These are phyloP conservation scores for Trogon melanurus DNA, from an alignment of 2,113 vertebrate genomes.

Conservation along the genomic window DNA sequence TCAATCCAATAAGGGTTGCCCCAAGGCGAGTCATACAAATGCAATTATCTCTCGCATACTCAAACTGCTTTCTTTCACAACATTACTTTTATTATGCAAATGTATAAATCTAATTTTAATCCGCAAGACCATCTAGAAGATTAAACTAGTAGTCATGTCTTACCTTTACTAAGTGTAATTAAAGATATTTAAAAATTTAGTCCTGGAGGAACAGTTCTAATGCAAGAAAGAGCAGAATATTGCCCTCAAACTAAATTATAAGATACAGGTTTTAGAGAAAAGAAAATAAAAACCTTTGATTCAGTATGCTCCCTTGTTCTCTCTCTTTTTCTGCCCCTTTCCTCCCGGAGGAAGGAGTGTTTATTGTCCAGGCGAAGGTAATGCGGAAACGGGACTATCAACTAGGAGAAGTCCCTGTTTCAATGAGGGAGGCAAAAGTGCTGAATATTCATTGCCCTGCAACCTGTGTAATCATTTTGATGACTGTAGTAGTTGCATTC, in stretches of 20 bases:
- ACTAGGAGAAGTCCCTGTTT: background rate
- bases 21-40: slow-evolving; percentile 56
- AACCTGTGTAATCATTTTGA: background rate
- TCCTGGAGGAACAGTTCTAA: slow-evolving; percentile 20
- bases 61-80: slow-evolving; percentile 67
- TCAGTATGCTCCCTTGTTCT: background rate
- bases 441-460: slow-evolving; percentile 25
- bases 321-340: background rate
- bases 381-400: background rate
- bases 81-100: slow-evolving; percentile 82
- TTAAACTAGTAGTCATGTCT: slow-evolving; percentile 66
- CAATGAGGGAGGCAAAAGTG: background rate
- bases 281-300: background rate
- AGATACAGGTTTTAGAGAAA: background rate
- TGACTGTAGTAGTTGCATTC: background rate
- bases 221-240: background rate
- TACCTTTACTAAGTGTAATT: slow-evolving; percentile 77
- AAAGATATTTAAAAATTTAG: slow-evolving; percentile 67
- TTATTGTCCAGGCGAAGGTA: background rate
- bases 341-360: background rate
- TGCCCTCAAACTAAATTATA: background rate
- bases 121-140: slow-evolving; percentile 67
- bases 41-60: slow-evolving; percentile 70
- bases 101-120: slow-evolving; percentile 77
- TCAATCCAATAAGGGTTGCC: slow-evolving; percentile 44